Conservation (phyloP, 2,888 invertebrate genomes). For the Falcaria lacertinaria region DNA sequence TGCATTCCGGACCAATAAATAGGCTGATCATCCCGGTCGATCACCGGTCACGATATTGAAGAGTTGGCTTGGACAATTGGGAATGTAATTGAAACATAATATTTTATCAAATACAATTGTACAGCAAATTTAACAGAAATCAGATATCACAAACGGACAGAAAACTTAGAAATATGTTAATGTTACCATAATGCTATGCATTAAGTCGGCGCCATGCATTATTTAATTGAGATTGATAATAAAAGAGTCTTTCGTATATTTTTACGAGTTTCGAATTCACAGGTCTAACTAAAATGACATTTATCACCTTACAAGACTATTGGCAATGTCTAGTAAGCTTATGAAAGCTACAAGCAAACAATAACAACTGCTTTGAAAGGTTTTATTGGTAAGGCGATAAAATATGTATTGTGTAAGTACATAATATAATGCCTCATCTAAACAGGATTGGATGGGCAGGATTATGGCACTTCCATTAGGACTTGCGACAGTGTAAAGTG, state of each 20-base stretch:
- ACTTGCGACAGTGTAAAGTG: slow-evolving; percentile 33
- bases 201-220: too few relatives aligned
- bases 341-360: background rate
- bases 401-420: background rate
- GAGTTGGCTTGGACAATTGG: background rate
- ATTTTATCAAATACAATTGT: background rate
- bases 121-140: too few relatives aligned
- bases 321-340: background rate
- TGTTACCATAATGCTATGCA: too few relatives aligned
- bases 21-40: background rate
- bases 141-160: too few relatives aligned
- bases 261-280: too few relatives aligned
- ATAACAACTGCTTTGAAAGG: background rate
- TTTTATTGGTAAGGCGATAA: background rate
- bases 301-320: too few relatives aligned
- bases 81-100: background rate
- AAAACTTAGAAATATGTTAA: too few relatives aligned
- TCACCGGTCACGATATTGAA: background rate
- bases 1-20: background rate
- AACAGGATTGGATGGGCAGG: slow-evolving; percentile 2
- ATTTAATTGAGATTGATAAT: too few relatives aligned
- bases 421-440: background rate
- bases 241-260: too few relatives aligned
- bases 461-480: slow-evolving; percentile 22
- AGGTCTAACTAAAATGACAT: too few relatives aligned